Percentiles rank a stretch among this genome's conserved stretches.
phyloP scores from a whole-genome alignment of 2,113 vertebrate genomes.

The Marmota flaviventris region DNA sequence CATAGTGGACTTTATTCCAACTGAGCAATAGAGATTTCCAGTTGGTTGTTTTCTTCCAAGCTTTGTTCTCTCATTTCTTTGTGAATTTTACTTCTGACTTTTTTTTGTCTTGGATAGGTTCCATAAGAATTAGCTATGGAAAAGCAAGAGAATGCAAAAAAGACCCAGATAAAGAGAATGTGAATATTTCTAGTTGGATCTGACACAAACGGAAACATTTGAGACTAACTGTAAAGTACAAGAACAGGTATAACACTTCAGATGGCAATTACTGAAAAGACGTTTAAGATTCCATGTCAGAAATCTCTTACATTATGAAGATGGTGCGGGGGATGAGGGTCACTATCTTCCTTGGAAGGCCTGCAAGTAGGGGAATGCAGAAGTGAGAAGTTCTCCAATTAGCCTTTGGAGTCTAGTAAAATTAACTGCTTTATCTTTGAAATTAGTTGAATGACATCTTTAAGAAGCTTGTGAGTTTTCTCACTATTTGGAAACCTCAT shows the following conservation, averaged over 20 bases:
- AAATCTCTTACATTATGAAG: background rate
- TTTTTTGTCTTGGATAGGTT: background rate
- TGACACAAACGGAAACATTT: background rate
- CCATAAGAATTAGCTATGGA: background rate
- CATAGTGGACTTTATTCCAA: background rate
- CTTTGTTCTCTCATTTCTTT: background rate
- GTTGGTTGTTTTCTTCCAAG: background rate
- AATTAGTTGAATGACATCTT: background rate
- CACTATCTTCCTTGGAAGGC: background rate
- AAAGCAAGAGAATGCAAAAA: background rate
- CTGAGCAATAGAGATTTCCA: background rate
- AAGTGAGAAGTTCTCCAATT: background rate
- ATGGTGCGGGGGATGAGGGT: background rate
- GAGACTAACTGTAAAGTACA: background rate
- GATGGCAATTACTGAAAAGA: constrained; percentile 51
- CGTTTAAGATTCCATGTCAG: constrained; percentile 41
- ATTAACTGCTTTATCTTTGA: constrained; percentile 28
- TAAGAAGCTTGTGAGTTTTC: constrained; percentile 46
- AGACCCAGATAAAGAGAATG: background rate
- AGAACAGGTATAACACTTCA: background rate
- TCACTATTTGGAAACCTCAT: constrained; percentile 6
- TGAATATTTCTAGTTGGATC: background rate
- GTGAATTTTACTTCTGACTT: constrained; percentile 7
- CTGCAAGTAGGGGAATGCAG: background rate
- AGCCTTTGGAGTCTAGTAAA: background rate